Evolutionary conservation across 2,113 vertebrate species (phyloP), one percentile per base, ranked within the genome.

Genomic region (Callocephalon fimbriatum): DNA sequence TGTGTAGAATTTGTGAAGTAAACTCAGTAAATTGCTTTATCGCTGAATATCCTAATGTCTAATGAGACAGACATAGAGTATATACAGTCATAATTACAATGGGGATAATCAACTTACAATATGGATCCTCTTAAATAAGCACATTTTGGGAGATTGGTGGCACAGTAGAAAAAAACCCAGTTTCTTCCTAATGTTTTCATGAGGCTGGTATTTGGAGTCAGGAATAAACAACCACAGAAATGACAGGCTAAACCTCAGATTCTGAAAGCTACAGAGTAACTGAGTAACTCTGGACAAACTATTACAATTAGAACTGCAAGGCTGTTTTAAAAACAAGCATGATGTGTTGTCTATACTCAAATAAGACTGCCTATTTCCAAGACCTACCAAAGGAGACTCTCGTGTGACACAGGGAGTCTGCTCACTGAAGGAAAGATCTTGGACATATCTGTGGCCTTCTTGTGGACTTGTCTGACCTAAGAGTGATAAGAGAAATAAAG

Each of bases 321-420:
- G 18, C 29, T 50, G 35, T 51, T 11, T 63, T 40, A n/a, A 66
- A 79, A 59, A 7, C 71, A 51, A 70, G 3, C 6, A 50, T 42
- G 63, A 14, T 37, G 3, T 35, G 8, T n/a, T 53, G 21, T 29
- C 42, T 90, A 2, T 42, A 38, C 9, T 47, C 31, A 61, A 51
- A 74, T 15, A 62, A 65, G 5, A 20, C 26, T 65, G 15, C 3
- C 44, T 31, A 58, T 50, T 93, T 78, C 54, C 35, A 81, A 4
- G 16, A 14, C 11, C 9, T 58, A 54, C 8, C 37, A 58, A 48
- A 86, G 32, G 20, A 68, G 17, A 21, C 22, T 51, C 15, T 47
- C 15, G 9, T 9, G 45, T 0, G 0, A 35, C 0, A 1, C 15
- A 59, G 26, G 9, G 22, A 76, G 6, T 18, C 2, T 31, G 6